Percentiles rank a stretch among this genome's conserved stretches.
These are phyloP conservation scores for Neosilurus mollespiculum DNA, from an alignment of 2,797 vertebrate genomes.

Conservation along the genomic window DNA sequence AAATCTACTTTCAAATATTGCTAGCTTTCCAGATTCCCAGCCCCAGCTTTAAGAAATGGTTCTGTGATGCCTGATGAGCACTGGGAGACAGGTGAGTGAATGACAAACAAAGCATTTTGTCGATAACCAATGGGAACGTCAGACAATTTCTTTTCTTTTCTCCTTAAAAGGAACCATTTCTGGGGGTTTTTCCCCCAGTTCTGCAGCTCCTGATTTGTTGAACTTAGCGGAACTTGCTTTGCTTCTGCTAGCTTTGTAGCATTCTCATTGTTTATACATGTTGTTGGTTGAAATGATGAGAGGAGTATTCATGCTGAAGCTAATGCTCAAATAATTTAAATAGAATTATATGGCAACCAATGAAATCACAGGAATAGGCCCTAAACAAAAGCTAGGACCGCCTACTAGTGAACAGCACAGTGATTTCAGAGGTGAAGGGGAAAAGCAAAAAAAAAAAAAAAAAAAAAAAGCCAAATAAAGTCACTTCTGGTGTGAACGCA, in stretches of 20 bases:
- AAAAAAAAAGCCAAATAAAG: not conserved
- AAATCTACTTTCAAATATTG: too few relatives aligned
- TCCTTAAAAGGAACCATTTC: not conserved
- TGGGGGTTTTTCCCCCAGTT: too few relatives aligned
- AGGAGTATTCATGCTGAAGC: not conserved
- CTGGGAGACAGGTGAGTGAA: not conserved
- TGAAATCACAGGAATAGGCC: not conserved
- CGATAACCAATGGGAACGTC: too few relatives aligned
- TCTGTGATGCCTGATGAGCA: not conserved
- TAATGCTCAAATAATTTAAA: not conserved
- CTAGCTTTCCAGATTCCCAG: too few relatives aligned
- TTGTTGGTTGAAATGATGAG: not conserved
- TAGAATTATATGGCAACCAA: not conserved
- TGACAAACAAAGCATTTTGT: not conserved
- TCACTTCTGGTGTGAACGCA: not conserved
- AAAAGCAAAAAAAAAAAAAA: not conserved
- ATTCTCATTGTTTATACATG: not conserved
- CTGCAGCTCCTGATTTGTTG: not conserved
- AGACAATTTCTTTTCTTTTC: too few relatives aligned
- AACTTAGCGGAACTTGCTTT: not conserved
- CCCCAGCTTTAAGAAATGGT: too few relatives aligned
- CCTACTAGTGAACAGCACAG: not conserved
- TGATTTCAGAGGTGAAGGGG: not conserved
- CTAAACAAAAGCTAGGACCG: not conserved
- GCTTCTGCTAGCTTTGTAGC: not conserved